phyloP scores from a whole-genome alignment of 2,888 invertebrate genomes.

The Caradrina kadenii region DNA sequence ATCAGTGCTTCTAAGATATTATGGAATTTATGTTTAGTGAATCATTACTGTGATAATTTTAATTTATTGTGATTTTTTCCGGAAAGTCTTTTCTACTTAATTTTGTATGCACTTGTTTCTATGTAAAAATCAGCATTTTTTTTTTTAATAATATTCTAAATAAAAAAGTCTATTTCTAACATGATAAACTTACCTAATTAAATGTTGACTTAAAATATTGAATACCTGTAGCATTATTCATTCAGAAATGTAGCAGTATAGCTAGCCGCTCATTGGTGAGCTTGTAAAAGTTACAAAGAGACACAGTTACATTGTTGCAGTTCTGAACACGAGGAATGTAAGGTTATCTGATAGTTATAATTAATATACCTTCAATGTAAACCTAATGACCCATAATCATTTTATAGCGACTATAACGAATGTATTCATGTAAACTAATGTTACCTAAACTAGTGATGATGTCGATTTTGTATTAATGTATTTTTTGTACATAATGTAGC shows the following conservation, averaged over 20 bases:
- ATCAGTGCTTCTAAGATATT: slow-evolving; percentile 48
- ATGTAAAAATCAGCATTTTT: slow-evolving; percentile 27
- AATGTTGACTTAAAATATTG: slow-evolving; percentile 41
- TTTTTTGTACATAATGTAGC: slow-evolving; percentile 88
- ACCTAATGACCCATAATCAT: slow-evolving; percentile 59
- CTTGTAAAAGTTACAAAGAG: background rate
- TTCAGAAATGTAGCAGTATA: slow-evolving; percentile 17
- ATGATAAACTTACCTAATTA: slow-evolving; percentile 43
- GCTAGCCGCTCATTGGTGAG: background rate
- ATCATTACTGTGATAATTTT: slow-evolving; percentile 67
- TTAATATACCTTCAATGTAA: slow-evolving; percentile 53
- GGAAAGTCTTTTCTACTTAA: slow-evolving; percentile 41
- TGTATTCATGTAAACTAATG: slow-evolving; percentile 73
- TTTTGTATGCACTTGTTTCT: slow-evolving; percentile 38
- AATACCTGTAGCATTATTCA: slow-evolving; percentile 25
- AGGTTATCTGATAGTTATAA: slow-evolving; percentile 33
- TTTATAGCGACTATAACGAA: slow-evolving; percentile 65
- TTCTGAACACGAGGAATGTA: slow-evolving; percentile 18
- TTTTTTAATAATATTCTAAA: slow-evolving; percentile 51
- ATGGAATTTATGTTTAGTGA: slow-evolving; percentile 56
- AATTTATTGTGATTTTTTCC: slow-evolving; percentile 61
- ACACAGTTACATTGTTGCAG: slow-evolving; percentile 7
- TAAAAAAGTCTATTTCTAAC: slow-evolving; percentile 50
- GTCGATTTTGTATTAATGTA: slow-evolving; percentile 83
- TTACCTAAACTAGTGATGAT: slow-evolving; percentile 79